A percentile compares a stretch with the other conserved stretches of the same genome.
These are phyloP conservation scores for Drosophila rellima DNA, from an alignment of 2,888 invertebrate genomes.

Conservation along the genomic window DNA sequence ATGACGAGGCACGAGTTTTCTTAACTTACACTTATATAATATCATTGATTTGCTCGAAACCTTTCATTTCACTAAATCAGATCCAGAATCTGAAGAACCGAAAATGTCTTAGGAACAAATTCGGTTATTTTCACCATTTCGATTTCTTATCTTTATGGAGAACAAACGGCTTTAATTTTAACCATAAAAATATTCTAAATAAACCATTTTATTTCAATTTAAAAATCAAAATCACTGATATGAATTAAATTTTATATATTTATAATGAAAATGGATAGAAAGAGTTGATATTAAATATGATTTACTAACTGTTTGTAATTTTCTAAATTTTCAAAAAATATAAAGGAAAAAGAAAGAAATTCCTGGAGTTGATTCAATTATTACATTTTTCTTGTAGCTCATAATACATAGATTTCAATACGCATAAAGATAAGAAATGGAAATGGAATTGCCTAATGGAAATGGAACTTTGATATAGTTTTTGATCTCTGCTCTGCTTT, in stretches of 20 bases:
- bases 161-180: too few relatives aligned
- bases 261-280: too few relatives aligned
- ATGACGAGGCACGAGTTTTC: constrained; percentile 69
- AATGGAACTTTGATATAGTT: not conserved
- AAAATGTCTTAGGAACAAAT: not conserved
- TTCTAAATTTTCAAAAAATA: too few relatives aligned
- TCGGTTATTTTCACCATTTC: not conserved
- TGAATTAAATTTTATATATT: too few relatives aligned
- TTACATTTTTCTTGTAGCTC: not conserved
- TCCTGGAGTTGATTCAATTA: not conserved
- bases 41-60: constrained; percentile 51
- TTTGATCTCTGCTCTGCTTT: not conserved
- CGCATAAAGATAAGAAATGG: not conserved
- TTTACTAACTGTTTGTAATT: too few relatives aligned
- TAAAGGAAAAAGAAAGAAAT: too few relatives aligned
- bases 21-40: constrained; percentile 54
- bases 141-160: not conserved
- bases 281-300: too few relatives aligned
- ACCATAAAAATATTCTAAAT: too few relatives aligned
- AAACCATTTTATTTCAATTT: too few relatives aligned
- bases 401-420: not conserved
- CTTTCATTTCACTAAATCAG: constrained; percentile 12
- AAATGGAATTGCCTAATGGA: not conserved
- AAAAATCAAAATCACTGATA: too few relatives aligned
- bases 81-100: not conserved